Evolutionary conservation across 37 sponge, comb jelly and placozoan genomes (phyloP).

Genomic region (Theonella swinhoei): DNA sequence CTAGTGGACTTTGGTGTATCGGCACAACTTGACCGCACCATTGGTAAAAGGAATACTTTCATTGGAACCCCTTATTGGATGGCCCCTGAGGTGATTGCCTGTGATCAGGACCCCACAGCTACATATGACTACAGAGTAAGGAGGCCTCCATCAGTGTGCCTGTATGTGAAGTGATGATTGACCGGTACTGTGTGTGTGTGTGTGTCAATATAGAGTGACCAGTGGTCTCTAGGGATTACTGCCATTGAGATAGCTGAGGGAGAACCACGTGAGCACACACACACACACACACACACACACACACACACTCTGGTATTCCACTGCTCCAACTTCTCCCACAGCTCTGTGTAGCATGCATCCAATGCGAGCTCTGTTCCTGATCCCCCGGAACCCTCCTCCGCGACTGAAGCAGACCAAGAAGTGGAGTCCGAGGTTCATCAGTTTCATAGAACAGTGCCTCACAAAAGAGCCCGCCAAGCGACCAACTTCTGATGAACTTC

Average conservation of each 20-base stretch:
- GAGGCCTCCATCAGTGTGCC: neutral
- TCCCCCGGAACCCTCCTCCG: constrained; percentile 93
- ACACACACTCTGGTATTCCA: neutral
- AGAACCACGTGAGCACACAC: constrained; percentile 77
- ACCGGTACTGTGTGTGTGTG: neutral
- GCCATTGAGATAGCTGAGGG: constrained; percentile 97
- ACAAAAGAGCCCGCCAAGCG: constrained; percentile 82
- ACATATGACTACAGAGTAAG: constrained; percentile 95
- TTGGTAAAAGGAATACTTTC: constrained; percentile 97
- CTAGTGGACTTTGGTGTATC: constrained; percentile 98
- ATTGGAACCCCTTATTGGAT: constrained; percentile 99
- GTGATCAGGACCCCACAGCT: constrained; percentile 95
- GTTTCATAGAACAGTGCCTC: constrained; percentile 87
- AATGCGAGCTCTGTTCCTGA: constrained; percentile 97
- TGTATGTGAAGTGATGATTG: neutral
- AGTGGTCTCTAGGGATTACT: constrained; percentile 98
- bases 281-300: neutral
- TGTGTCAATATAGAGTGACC: constrained; percentile 73
- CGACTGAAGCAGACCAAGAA: constrained; percentile 87
- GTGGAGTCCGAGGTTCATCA: constrained; percentile 81
- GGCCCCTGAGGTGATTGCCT: constrained; percentile 99
- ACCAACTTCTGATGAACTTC: constrained; percentile 89
- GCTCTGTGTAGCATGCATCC: constrained; percentile 98
- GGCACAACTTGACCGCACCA: constrained; percentile 95
- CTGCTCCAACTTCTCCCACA: constrained; percentile 10